Percentiles rank a stretch among this genome's conserved stretches.
phyloP scores from a whole-genome alignment of 2,888 invertebrate genomes.

The Napeogenes sylphis region DNA sequence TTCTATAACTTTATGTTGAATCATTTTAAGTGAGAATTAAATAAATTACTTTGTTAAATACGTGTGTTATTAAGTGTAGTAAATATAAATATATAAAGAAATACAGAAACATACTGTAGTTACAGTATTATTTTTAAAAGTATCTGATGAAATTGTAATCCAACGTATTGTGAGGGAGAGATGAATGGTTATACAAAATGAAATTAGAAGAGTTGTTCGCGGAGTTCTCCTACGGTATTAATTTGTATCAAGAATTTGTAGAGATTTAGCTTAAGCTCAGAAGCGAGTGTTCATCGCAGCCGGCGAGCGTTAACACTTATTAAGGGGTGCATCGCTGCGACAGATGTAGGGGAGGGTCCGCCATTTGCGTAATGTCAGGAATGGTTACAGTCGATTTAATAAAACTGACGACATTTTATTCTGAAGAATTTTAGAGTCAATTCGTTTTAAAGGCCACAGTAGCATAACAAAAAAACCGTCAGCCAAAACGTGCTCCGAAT shows the following conservation, averaged over 20 bases:
- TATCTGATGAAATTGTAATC: background rate
- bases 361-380: conserved; percentile 77
- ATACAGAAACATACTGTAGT: conserved; percentile 18
- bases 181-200: conserved; percentile 56
- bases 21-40: conserved; percentile 1
- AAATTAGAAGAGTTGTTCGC: conserved; percentile 68
- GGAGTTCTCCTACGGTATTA: conserved; percentile 67
- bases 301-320: conserved; percentile 77
- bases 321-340: conserved; percentile 78
- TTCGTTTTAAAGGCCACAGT: conserved; percentile 74
- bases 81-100: conserved; percentile 24
- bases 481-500: conserved; percentile 75
- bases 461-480: conserved; percentile 73
- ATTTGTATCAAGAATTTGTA: conserved; percentile 78
- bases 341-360: conserved; percentile 76
- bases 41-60: no score
- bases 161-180: conserved; percentile 30
- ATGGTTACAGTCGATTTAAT: conserved; percentile 79
- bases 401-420: conserved; percentile 76
- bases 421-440: conserved; percentile 77
- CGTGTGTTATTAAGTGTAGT: no score
- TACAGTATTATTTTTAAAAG: background rate
- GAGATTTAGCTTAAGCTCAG: conserved; percentile 74
- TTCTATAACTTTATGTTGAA: conserved; percentile 5
- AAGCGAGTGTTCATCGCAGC: conserved; percentile 70